Percentiles rank a stretch among this genome's conserved stretches.
phyloP scores from a whole-genome alignment of 2,888 invertebrate species.

The Hydroisotoma schaefferi region DNA sequence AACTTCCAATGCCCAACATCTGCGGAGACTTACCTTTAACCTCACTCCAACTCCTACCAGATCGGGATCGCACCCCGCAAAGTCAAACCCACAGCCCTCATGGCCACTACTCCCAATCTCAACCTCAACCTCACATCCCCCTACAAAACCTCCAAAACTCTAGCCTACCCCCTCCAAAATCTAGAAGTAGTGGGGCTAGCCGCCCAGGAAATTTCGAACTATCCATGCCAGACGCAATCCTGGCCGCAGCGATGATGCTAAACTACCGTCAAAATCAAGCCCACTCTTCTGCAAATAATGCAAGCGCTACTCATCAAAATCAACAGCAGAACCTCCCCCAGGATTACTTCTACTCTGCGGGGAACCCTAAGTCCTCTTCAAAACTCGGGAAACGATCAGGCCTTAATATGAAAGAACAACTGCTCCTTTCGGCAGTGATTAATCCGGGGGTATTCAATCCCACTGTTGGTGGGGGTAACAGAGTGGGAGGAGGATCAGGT shows the following conservation, averaged over 20 bases:
- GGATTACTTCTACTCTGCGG: conserved; percentile 13
- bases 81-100: conserved; percentile 13
- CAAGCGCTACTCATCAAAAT: conserved; percentile 9
- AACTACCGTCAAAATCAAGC: conserved; percentile 38
- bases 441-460: conserved; percentile 17
- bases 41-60: conserved; percentile 23
- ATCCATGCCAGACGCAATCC: conserved; percentile 48
- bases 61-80: conserved; percentile 18
- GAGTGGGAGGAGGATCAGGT: too few species aligned
- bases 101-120: conserved; percentile 14
- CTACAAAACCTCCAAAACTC: background rate
- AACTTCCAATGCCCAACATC: conserved; percentile 45
- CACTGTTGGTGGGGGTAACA: conserved; percentile 13
- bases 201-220: conserved; percentile 38
- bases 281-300: background rate
- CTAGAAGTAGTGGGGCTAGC: conserved; percentile 18
- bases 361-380: conserved; percentile 12
- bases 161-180: conserved; percentile 27
- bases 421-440: conserved; percentile 35
- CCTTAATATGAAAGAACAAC: conserved; percentile 40
- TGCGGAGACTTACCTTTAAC: conserved; percentile 40
- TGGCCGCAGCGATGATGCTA: conserved; percentile 48
- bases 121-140: conserved; percentile 16
- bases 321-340: conserved; percentile 3
- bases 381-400: conserved; percentile 27